phyloP scores from a whole-genome alignment of 2,888 invertebrate genomes.

The Salpingus planirostris region DNA sequence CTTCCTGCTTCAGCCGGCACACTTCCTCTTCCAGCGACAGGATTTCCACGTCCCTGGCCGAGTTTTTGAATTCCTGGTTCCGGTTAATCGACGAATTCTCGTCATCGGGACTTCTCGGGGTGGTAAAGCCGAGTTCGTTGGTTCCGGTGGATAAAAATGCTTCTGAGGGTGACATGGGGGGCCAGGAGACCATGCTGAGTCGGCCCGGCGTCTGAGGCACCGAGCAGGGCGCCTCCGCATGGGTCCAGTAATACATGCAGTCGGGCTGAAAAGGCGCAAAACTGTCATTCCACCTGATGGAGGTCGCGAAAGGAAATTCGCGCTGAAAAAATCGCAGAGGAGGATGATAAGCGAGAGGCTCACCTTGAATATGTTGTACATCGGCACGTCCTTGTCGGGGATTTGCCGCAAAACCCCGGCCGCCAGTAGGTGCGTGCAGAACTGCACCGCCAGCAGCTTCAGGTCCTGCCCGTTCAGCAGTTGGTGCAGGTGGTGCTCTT shows the following conservation, averaged over 20 bases:
- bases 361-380: constrained; percentile 64
- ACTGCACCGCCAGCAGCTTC: constrained; percentile 67
- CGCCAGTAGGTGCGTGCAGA: constrained; percentile 78
- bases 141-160: constrained; percentile 21
- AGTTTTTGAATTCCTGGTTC: constrained; percentile 24
- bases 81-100: constrained; percentile 6
- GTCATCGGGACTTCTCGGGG: constrained; percentile 17
- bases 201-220: constrained; percentile 66
- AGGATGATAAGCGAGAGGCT: too few relatives aligned
- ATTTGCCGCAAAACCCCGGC: constrained; percentile 79
- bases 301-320: too few relatives aligned
- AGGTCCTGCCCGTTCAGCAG: constrained; percentile 62
- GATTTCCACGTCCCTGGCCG: constrained; percentile 37
- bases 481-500: constrained; percentile 56
- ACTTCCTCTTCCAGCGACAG: constrained; percentile 42
- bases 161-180: constrained; percentile 45
- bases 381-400: constrained; percentile 61
- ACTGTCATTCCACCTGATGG: too few relatives aligned
- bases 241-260: constrained; percentile 87
- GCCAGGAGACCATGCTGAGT: constrained; percentile 65
- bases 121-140: constrained; percentile 22
- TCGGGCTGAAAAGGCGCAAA: constrained; percentile 56
- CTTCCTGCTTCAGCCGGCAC: constrained; percentile 47
- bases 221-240: constrained; percentile 60
- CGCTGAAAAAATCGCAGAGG: too few relatives aligned